Evolutionary conservation across 2,113 vertebrate genomes (phyloP).

Genomic region (Hippocampus zosterae): DNA sequence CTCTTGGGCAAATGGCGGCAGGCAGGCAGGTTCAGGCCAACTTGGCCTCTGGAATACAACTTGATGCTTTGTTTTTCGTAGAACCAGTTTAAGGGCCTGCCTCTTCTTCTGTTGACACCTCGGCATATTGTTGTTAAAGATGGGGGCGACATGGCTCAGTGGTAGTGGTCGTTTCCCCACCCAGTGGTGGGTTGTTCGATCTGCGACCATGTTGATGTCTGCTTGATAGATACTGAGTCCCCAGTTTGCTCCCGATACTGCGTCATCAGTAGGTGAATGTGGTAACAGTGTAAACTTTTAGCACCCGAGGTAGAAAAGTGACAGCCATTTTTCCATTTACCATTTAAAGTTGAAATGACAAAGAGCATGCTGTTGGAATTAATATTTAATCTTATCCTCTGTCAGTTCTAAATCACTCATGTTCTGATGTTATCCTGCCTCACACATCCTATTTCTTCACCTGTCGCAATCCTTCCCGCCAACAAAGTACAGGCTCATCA

Average conservation of each 20-base stretch:
- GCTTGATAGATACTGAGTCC: no score
- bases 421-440: conserved; percentile 46
- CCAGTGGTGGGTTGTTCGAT: no score
- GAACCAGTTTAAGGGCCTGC: conserved; percentile 46
- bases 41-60: conserved; percentile 46
- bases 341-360: conserved; percentile 68
- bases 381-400: conserved; percentile 68
- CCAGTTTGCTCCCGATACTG: no score
- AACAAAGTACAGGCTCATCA: conserved; percentile 38
- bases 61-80: conserved; percentile 45
- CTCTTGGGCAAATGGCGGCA: not conserved
- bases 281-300: no score
- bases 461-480: conserved; percentile 50
- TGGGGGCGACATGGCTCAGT: no score
- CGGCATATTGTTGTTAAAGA: conserved; percentile 65
- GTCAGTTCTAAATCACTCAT: conserved; percentile 36
- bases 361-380: conserved; percentile 60
- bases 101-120: conserved; percentile 26
- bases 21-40: conserved; percentile 9
- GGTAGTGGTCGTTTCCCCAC: no score
- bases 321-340: no score
- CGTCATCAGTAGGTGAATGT: no score
- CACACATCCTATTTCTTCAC: conserved; percentile 42
- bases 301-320: no score
- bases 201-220: no score